phyloP scores from a whole-genome alignment of 2,888 invertebrate genomes.

The Hyles lineata region DNA sequence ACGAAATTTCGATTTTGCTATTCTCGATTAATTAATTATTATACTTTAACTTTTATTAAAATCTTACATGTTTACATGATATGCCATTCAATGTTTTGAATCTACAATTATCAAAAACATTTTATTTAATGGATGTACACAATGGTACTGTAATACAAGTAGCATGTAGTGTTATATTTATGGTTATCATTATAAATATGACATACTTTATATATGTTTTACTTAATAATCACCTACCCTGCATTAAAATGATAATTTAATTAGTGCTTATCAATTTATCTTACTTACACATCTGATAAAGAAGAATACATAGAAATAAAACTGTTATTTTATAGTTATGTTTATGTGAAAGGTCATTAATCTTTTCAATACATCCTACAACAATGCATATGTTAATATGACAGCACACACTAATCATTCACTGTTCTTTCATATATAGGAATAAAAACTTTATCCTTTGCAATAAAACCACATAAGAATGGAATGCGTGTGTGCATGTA shows the following conservation, averaged over 20 bases:
- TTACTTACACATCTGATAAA: neutral
- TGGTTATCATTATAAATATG: too few species aligned
- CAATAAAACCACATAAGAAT: neutral
- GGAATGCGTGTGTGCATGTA: neutral
- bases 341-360: constrained; percentile 19
- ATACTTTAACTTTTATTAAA: too few species aligned
- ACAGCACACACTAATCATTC: neutral
- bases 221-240: neutral
- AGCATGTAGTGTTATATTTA: too few species aligned
- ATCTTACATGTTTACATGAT: too few species aligned
- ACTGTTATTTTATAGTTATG: constrained; percentile 23
- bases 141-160: too few species aligned
- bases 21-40: too few species aligned
- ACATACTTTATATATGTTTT: neutral
- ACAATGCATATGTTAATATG: neutral
- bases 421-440: neutral
- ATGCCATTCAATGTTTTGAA: too few species aligned
- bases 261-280: neutral
- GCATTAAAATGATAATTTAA: neutral
- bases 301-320: neutral
- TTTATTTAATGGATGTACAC: too few species aligned
- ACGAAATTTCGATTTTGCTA: too few species aligned
- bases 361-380: neutral
- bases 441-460: neutral
- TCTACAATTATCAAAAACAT: too few species aligned